Evolutionary conservation across 2,888 invertebrate genomes (phyloP).

Genomic region (Bellardia pandia): DNA sequence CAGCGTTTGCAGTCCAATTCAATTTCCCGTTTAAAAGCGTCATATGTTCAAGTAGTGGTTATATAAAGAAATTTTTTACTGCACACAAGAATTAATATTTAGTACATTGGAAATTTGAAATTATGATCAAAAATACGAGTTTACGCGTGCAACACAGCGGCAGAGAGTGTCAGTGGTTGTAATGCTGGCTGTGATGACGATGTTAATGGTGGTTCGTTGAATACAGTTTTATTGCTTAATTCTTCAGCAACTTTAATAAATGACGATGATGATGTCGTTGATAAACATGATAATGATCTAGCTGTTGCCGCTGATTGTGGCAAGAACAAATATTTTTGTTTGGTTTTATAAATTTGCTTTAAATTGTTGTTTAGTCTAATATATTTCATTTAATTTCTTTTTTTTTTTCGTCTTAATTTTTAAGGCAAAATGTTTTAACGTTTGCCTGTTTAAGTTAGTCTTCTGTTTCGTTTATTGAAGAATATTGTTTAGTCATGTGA

Average conservation of each 20-base stretch:
- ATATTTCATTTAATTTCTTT: not conserved
- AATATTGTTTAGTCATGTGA: constrained; percentile 53
- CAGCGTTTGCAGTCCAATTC: not conserved
- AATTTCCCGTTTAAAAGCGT: constrained; percentile 31
- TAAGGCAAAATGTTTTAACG: not conserved
- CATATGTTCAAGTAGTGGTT: constrained; percentile 60
- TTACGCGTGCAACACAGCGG: not conserved
- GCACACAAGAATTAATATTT: constrained; percentile 25
- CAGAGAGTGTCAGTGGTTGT: constrained; percentile 20
- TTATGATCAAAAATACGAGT: constrained; percentile 2
- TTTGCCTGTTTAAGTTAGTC: not conserved
- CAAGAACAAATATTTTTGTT: constrained; percentile 33
- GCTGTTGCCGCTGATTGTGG: constrained; percentile 47
- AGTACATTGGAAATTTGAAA: constrained; percentile 33
- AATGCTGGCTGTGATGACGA: constrained; percentile 11
- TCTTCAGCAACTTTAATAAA: constrained; percentile 43
- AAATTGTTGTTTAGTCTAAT: constrained; percentile 26
- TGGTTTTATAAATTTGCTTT: constrained; percentile 20
- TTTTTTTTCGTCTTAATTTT: not conserved
- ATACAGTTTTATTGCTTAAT: constrained; percentile 56
- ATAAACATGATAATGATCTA: constrained; percentile 53
- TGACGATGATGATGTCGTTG: constrained; percentile 40
- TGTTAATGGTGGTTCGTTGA: constrained; percentile 4
- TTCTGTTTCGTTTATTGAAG: constrained; percentile 21
- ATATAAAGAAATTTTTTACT: constrained; percentile 22